Evolutionary conservation across 2,113 vertebrate species (phyloP), one percentile per base, ranked within the genome.

Genomic region (Muntiacus muntjak): DNA sequence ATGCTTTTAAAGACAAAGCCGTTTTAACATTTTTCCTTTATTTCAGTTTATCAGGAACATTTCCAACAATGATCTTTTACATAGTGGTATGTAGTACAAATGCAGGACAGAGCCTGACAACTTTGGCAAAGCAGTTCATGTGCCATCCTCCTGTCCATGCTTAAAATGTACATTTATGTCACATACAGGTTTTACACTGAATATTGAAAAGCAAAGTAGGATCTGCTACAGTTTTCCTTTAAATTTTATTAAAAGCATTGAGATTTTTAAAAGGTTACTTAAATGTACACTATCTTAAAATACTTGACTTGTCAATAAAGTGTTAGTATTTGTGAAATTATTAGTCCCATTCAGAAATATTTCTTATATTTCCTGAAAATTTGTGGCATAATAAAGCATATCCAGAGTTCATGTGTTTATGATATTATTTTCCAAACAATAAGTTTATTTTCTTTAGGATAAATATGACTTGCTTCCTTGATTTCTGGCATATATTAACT

Each of bases 301-400:
- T 79, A 87, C 17, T 82, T 97, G 85, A 9, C 21, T 95, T 97
- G 52, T 93, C 36, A 58, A 0, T 92, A 74, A 93, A 89, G 28
- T 90, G 25, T 40, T 93, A 79, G 4, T 87, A 43, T 95, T 95
- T 95, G 54, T 97, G 82, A 96, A 94, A 88, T 81, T 71, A 26
- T 76, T 94, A 90, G 33, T 94, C 36, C 67, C 58, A 6, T 71
- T 92, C 47, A 58, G 30, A 94, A 84, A 87, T 90, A 57, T 85
- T 97, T 95, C 82, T 90, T 94, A 36, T n/a, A 9, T 87, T 23
- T 88, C 14, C 28, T 94, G 88, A 79, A 36, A 95, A 67, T 93
- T 93, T 97, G 23, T 95, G 76, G 50, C 23, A 86, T 95, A 97
- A 90, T 97, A 97, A 97, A 96, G 28, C 30, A 71, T 81, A 85